Percentiles rank a stretch among this genome's conserved stretches.
Conservation (phyloP, 1,140 invertebrate species). For the Drosophila santomea region DNA sequence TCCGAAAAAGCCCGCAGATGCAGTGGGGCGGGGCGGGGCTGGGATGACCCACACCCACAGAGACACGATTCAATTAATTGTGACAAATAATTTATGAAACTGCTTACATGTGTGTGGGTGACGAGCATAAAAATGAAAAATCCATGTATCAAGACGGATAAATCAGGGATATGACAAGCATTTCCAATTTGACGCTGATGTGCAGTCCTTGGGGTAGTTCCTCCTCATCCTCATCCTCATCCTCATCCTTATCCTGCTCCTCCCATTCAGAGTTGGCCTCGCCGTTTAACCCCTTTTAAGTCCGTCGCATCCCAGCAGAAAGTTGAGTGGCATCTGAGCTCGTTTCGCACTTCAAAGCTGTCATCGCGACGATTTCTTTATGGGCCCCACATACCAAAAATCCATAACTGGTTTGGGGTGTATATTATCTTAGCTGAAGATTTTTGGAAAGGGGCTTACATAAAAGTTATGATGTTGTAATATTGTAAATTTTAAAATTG, state of each 20-base stretch:
- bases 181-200: slow-evolving; percentile 81
- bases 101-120: slow-evolving; percentile 32
- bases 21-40: slow-evolving; percentile 4
- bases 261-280: not conserved
- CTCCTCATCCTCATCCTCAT: not conserved
- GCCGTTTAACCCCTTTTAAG: slow-evolving; percentile 67
- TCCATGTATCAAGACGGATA: slow-evolving; percentile 71
- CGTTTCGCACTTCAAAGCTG: slow-evolving; percentile 65
- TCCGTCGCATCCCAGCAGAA: slow-evolving; percentile 18
- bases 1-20: slow-evolving; percentile 25
- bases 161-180: slow-evolving; percentile 84
- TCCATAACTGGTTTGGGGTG: slow-evolving; percentile 15
- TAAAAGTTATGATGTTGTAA: not conserved
- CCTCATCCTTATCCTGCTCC: not conserved
- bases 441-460: not conserved
- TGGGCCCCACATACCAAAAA: slow-evolving; percentile 7
- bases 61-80: slow-evolving; percentile 84
- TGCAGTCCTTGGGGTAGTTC: slow-evolving; percentile 58
- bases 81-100: slow-evolving; percentile 85
- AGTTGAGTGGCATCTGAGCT: slow-evolving; percentile 67
- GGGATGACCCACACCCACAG: slow-evolving; percentile 34
- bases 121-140: slow-evolving; percentile 73
- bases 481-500: too few species aligned
- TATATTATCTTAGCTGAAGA: not conserved
- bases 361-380: slow-evolving; percentile 28